A percentile compares a stretch with the other conserved stretches of the same genome.
These are phyloP conservation scores for Sebastes kiyomatsui DNA, from an alignment of 2,797 vertebrate species.

Conservation along the genomic window DNA sequence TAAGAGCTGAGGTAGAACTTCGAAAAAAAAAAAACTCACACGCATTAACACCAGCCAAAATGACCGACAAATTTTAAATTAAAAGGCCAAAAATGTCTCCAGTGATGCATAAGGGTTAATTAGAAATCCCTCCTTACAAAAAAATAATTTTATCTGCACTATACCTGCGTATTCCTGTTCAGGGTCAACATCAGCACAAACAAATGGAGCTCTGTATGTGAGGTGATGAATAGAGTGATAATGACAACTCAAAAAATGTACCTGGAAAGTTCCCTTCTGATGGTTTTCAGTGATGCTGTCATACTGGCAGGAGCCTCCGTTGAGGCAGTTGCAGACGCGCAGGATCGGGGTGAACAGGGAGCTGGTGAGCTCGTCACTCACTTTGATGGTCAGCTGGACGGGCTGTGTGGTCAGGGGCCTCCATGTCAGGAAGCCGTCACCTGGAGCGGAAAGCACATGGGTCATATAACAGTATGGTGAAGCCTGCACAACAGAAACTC, in stretches of 20 bases:
- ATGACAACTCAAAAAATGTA: constrained; percentile 22
- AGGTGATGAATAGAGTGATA: background rate
- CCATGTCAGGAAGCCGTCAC: constrained; percentile 80
- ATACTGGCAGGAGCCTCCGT: constrained; percentile 84
- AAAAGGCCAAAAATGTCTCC: background rate
- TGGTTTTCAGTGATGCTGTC: constrained; percentile 77
- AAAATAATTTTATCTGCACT: background rate
- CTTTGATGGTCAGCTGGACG: constrained; percentile 77
- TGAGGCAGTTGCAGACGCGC: constrained; percentile 84
- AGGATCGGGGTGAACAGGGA: constrained; percentile 81
- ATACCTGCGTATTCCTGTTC: background rate
- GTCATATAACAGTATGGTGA: background rate
- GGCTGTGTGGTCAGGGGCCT: constrained; percentile 71
- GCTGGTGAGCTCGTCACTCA: constrained; percentile 77
- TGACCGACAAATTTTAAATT: background rate
- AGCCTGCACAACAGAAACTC: background rate
- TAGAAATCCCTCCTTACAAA: background rate
- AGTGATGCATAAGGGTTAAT: background rate
- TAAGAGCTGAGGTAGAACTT: background rate
- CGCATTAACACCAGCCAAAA: background rate
- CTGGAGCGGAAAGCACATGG: constrained; percentile 42
- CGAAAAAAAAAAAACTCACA: background rate
- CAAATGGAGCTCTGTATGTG: background rate
- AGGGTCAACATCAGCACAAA: background rate
- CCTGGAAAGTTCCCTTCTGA: constrained; percentile 84